Evolutionary conservation across 2,888 invertebrate genomes (phyloP), one percentile per base, ranked within the genome.

Genomic region (Chaitophorus viminalis): DNA sequence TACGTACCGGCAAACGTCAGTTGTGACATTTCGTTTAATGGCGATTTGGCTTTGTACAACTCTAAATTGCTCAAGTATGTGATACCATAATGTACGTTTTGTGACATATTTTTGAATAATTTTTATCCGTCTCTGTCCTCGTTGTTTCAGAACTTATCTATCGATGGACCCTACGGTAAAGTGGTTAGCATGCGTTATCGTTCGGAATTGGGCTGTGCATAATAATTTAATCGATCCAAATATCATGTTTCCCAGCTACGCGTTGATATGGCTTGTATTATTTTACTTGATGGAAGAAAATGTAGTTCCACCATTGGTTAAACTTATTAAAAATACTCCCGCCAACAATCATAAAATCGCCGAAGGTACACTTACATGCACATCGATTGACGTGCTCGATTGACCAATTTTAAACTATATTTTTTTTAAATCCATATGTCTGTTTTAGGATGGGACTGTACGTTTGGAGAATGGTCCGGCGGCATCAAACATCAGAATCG

Each of bases 251-350:
- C 90, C 90, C 9, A 90, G 89, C 68, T 89, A 90, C 76, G 88
- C 89, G 1, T 74, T 89, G 25, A 88, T 89, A 36, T 90, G 90
- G 90, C 88, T 90, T 75, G 89, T 89, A 14, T 46, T 90, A 9
- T 90, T 90, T 89, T 90, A 89, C 75, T 89, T 90, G 39, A 90
- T 90, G 89, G 75, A 70, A 1, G 60, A 88, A 29, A 88, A 86
- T 11, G 70, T 90, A 17, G 75, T 90, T 29, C 90, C 90, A 8
- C 76, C 90, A 2, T 82, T 90, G 8, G 29, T 72, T 18, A 31
- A 75, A n/a, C 82, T 90, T 17, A 33, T 81, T 25, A 1, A 33
- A 36, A 79, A 72, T 3, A 33, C 33, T 8, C 17, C 29, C 6
- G n/a, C 11, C 60, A 17, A 39, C 4, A 54, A 86, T 54, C 11